Conservation (phyloP, 2,797 vertebrate genomes). For the Cirrhinus molitorella region DNA sequence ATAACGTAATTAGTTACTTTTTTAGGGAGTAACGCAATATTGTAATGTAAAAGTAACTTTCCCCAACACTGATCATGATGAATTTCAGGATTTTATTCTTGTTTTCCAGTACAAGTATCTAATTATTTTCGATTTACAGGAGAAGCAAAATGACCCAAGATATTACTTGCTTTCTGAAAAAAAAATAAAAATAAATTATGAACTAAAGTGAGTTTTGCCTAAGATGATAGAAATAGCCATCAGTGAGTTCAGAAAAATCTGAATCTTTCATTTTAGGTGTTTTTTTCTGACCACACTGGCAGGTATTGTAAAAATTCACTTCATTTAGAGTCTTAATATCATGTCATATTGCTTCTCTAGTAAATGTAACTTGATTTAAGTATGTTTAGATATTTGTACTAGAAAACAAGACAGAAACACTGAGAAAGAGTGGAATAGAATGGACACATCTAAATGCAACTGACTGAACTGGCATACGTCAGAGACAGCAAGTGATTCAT, state of each 20-base stretch:
- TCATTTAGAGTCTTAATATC: not conserved
- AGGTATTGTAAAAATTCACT: not conserved
- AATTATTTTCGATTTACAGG: not conserved
- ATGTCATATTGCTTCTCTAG: not conserved
- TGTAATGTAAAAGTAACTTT: no score
- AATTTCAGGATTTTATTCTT: not conserved
- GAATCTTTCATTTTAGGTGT: no score
- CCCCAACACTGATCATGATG: not conserved
- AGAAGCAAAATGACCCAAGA: not conserved
- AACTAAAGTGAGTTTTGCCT: no score
- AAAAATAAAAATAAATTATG: no score
- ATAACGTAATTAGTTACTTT: no score
- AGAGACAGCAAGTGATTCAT: not conserved
- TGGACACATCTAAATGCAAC: not conserved
- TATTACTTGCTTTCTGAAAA: not conserved
- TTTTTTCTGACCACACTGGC: not conserved
- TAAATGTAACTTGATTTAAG: not conserved
- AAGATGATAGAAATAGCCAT: no score
- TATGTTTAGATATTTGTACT: not conserved
- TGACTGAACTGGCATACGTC: not conserved
- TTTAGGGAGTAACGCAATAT: no score
- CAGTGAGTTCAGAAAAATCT: not conserved
- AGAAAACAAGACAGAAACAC: not conserved
- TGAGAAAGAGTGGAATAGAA: not conserved
- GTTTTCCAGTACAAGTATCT: not conserved